A percentile compares a stretch with the other conserved stretches of the same genome.
Evolutionary conservation across 1,140 invertebrate species (phyloP).

Genomic region (Antheraea pernyi): DNA sequence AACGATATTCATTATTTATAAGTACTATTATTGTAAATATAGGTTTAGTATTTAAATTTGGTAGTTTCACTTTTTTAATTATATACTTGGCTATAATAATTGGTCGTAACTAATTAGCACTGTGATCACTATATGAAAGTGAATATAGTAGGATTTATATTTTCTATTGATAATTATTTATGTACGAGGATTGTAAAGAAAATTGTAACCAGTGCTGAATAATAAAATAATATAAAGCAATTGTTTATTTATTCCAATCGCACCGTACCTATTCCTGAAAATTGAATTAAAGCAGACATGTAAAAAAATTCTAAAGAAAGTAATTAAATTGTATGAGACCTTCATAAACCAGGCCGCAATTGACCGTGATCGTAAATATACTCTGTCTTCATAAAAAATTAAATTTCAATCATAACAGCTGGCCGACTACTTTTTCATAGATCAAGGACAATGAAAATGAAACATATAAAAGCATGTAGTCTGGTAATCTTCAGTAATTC

Average conservation of each 20-base stretch:
- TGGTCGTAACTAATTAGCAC: conserved; percentile 38
- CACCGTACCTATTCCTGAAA: background rate
- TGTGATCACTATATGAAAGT: conserved; percentile 22
- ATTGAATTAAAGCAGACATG: background rate
- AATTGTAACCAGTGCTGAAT: conserved; percentile 49
- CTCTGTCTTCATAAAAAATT: conserved; percentile 58
- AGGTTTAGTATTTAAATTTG: conserved; percentile 72
- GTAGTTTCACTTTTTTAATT: conserved; percentile 56
- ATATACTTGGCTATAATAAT: conserved; percentile 36
- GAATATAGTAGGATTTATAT: conserved; percentile 7
- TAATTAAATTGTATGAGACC: background rate
- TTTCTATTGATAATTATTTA: conserved; percentile 30
- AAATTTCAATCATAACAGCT: conserved; percentile 77
- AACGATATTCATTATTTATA: conserved; percentile 56
- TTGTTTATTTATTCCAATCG: conserved; percentile 30
- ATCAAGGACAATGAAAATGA: conserved; percentile 38
- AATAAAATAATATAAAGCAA: conserved; percentile 63
- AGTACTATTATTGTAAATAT: conserved; percentile 69
- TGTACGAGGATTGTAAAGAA: conserved; percentile 33
- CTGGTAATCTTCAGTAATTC: background rate
- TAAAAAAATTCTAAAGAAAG: background rate
- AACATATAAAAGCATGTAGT: conserved; percentile 35
- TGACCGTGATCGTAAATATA: conserved; percentile 35
- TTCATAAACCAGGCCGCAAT: background rate
- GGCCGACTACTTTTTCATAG: conserved; percentile 50